Conservation (phyloP, 2,888 invertebrate genomes). For the Andrena bicolor region DNA sequence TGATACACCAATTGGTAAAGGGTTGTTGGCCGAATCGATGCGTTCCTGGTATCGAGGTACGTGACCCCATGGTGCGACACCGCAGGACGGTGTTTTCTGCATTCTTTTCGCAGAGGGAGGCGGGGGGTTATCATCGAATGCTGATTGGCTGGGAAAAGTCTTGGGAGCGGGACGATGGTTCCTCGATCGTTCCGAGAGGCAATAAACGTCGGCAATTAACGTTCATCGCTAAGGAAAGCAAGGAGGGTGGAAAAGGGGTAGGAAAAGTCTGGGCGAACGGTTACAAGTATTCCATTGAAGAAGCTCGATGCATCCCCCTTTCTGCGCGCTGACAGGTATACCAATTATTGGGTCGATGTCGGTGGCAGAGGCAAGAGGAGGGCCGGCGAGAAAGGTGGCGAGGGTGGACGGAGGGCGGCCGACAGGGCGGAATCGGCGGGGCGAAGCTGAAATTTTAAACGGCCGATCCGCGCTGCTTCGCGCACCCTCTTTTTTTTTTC, state of each 20-base stretch:
- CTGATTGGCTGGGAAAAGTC: constrained; percentile 73
- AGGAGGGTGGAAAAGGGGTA: constrained; percentile 50
- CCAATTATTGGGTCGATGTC: constrained; percentile 74
- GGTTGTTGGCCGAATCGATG: background rate
- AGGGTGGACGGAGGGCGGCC: constrained; percentile 21
- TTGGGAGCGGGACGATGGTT: constrained; percentile 55
- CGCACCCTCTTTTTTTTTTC: constrained; percentile 56
- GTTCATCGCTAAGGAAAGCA: constrained; percentile 72
- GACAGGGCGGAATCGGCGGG: constrained; percentile 46
- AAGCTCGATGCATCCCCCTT: constrained; percentile 46
- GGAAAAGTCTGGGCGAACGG: constrained; percentile 64
- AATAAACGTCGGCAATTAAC: constrained; percentile 81
- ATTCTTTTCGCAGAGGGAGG: background rate
- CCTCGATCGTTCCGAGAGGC: constrained; percentile 77
- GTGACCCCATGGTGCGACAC: constrained; percentile 30
- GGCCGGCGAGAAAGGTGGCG: constrained; percentile 57
- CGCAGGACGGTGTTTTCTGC: constrained; percentile 27
- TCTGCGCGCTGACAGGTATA: constrained; percentile 53
- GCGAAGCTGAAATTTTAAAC: constrained; percentile 74
- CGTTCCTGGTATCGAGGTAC: background rate
- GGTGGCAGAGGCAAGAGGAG: constrained; percentile 59
- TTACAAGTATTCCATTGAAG: constrained; percentile 67
- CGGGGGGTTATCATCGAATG: constrained; percentile 57
- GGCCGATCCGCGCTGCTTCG: constrained; percentile 48
- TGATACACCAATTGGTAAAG: background rate